Evolutionary conservation across 2,888 invertebrate species (phyloP).

Genomic region (Erebia palarica): DNA sequence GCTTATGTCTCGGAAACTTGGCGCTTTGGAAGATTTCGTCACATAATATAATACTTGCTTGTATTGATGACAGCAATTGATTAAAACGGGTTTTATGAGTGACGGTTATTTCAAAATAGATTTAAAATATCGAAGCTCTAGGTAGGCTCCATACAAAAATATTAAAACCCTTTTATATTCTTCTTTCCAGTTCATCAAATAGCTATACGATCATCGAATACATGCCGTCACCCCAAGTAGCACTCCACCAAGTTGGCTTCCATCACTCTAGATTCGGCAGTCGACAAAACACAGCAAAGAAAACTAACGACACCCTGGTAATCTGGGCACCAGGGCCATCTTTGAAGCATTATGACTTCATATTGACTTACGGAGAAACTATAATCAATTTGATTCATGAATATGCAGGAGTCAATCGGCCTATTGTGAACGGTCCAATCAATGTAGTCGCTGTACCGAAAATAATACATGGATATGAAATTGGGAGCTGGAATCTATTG

Average conservation of each 20-base stretch:
- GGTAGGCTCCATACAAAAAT: too few species aligned
- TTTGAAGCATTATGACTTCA: conserved; percentile 57
- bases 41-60: too few species aligned
- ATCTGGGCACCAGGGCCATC: conserved; percentile 64
- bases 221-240: conserved; percentile 70
- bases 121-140: too few species aligned
- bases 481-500: conserved; percentile 70
- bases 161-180: conserved; percentile 35
- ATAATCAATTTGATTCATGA: conserved; percentile 64
- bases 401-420: conserved; percentile 57
- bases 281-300: conserved; percentile 45
- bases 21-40: too few species aligned
- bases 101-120: too few species aligned
- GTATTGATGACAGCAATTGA: too few species aligned
- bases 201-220: conserved; percentile 58
- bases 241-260: conserved; percentile 67
- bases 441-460: conserved; percentile 67
- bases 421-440: conserved; percentile 64
- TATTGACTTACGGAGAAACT: conserved; percentile 58
- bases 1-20: too few species aligned
- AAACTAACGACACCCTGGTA: conserved; percentile 58
- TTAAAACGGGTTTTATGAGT: too few species aligned
- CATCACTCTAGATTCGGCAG: conserved; percentile 63
- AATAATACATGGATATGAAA: conserved; percentile 63
- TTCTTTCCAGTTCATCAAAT: conserved; percentile 50